A percentile compares a stretch with the other conserved stretches of the same genome.
Evolutionary conservation across 2,888 invertebrate species (phyloP).

Genomic region (Volucella inanis): DNA sequence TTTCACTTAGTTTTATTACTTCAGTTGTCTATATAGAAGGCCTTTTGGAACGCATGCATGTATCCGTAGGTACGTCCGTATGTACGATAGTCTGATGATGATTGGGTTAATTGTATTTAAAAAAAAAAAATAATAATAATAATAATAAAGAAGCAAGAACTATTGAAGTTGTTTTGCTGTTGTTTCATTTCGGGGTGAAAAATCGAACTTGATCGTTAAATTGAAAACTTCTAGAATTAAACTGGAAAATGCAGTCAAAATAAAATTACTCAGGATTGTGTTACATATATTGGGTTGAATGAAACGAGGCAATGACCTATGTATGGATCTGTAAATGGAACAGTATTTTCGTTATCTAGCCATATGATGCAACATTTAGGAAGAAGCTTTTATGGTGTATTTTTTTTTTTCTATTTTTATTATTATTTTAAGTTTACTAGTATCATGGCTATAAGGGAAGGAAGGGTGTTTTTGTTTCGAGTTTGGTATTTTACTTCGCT

Average conservation of each 20-base stretch:
- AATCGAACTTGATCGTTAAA: slow-evolving; percentile 65
- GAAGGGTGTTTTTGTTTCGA: neutral
- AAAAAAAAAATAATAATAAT: too few species aligned
- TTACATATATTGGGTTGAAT: neutral
- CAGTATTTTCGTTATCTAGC: slow-evolving; percentile 32
- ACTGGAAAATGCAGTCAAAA: slow-evolving; percentile 3
- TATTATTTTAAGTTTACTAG: neutral
- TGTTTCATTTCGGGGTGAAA: slow-evolving; percentile 33
- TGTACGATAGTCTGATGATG: neutral
- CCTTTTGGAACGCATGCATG: neutral
- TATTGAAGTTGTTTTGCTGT: neutral
- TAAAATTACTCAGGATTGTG: neutral
- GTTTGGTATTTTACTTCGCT: slow-evolving; percentile 4
- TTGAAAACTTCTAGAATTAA: slow-evolving; percentile 6
- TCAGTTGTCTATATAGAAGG: slow-evolving; percentile 35
- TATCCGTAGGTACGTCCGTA: slow-evolving; percentile 26
- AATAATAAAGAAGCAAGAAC: slow-evolving; percentile 12
- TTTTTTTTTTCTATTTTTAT: neutral
- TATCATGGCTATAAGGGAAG: slow-evolving; percentile 9
- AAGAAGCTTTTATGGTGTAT: slow-evolving; percentile 5
- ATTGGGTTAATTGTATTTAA: slow-evolving; percentile 42
- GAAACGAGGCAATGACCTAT: slow-evolving; percentile 60
- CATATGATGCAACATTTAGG: slow-evolving; percentile 29
- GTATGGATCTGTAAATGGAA: slow-evolving; percentile 33
- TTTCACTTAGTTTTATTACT: slow-evolving; percentile 49